Evolutionary conservation across 2,888 invertebrate genomes (phyloP).

Genomic region (Macropis europaea): DNA sequence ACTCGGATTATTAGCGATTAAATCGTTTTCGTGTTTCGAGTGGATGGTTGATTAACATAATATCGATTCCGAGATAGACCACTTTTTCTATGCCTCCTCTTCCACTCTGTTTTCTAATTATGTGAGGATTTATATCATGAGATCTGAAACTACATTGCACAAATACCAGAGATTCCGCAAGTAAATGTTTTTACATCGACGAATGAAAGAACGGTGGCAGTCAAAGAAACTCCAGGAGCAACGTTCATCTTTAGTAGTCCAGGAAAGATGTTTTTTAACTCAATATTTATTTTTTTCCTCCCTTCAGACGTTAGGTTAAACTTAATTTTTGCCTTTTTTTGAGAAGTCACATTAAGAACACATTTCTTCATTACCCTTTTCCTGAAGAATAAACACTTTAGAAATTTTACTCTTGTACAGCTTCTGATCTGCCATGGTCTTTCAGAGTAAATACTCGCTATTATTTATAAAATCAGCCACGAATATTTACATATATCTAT

Average conservation of each 20-base stretch:
- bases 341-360: too few species aligned
- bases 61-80: not conserved
- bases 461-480: not conserved
- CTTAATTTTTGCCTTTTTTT: too few species aligned
- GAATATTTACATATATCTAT: not conserved
- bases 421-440: not conserved
- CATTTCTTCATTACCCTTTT: not conserved
- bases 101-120: not conserved
- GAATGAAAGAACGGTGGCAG: not conserved
- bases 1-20: constrained; percentile 2
- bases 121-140: not conserved
- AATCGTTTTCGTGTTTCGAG: not conserved
- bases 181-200: not conserved
- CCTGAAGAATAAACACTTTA: too few species aligned
- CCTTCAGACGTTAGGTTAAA: too few species aligned
- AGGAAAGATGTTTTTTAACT: too few species aligned
- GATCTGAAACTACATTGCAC: not conserved
- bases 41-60: not conserved
- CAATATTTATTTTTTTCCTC: too few species aligned
- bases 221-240: too few species aligned
- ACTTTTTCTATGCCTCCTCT: not conserved
- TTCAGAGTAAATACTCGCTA: not conserved
- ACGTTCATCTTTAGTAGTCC: too few species aligned
- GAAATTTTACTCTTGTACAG: not conserved
- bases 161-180: not conserved